These are phyloP conservation scores for Sminthurinus aureus DNA, from an alignment of 2,888 invertebrate species.

Conservation along the genomic window DNA sequence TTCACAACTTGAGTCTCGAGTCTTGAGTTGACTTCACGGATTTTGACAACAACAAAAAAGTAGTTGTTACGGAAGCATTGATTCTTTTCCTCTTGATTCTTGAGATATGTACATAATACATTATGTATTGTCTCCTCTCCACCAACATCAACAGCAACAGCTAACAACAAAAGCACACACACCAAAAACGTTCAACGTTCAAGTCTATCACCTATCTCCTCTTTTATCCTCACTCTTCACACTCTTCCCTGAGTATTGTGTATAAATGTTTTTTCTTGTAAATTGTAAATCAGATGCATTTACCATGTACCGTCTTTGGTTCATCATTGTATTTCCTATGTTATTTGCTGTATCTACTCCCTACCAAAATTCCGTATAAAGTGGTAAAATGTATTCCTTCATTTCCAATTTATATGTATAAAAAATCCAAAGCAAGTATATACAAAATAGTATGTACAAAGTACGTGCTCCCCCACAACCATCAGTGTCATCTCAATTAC, in stretches of 20 bases:
- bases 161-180: not conserved
- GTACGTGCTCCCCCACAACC: too few species aligned
- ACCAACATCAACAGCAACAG: too few species aligned
- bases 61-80: slow-evolving; percentile 28
- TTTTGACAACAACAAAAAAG: slow-evolving; percentile 37
- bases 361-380: too few species aligned
- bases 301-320: not conserved
- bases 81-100: not conserved
- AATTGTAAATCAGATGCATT: not conserved
- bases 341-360: too few species aligned
- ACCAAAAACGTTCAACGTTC: not conserved
- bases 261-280: not conserved
- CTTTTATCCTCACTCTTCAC: not conserved
- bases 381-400: too few species aligned
- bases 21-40: slow-evolving; percentile 21
- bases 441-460: too few species aligned
- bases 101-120: not conserved
- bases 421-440: too few species aligned
- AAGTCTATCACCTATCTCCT: slow-evolving; percentile 27
- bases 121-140: too few species aligned
- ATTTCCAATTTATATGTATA: too few species aligned
- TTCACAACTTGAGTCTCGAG: slow-evolving; percentile 22
- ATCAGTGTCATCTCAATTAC: too few species aligned
- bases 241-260: not conserved
- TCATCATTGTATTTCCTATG: too few species aligned